Conservation (phyloP, 2,797 vertebrate genomes). For the Gouania willdenowi region DNA sequence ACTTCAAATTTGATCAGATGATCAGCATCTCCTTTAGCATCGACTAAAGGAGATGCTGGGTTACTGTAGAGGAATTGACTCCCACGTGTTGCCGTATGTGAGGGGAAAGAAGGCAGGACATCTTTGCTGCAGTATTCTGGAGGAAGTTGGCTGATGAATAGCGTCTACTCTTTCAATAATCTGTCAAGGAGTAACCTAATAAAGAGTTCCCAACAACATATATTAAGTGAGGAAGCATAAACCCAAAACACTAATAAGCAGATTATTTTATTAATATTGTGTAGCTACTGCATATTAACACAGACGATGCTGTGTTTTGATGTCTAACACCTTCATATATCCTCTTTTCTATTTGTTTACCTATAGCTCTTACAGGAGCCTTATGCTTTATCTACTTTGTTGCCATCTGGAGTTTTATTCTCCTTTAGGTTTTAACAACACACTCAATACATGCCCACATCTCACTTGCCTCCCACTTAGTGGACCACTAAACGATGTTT, state of each 20-base stretch:
- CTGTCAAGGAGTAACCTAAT: constrained; percentile 3
- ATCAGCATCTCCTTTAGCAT: no score
- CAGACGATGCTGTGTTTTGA: neutral
- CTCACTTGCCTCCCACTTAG: constrained; percentile 1
- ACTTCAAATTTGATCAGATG: constrained; percentile 14
- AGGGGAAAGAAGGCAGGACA: neutral
- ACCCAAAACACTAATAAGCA: no score
- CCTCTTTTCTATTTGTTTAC: neutral
- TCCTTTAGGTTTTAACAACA: neutral
- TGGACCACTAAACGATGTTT: neutral
- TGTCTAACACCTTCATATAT: neutral
- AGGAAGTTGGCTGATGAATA: constrained; percentile 2
- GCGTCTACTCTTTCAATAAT: neutral
- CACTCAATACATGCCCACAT: neutral
- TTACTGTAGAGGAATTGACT: neutral
- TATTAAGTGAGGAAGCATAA: constrained; percentile 4
- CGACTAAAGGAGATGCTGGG: constrained; percentile 2
- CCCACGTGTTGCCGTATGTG: neutral
- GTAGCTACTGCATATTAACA: neutral
- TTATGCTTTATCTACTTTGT: neutral
- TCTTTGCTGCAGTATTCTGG: constrained; percentile 5
- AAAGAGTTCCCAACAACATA: neutral
- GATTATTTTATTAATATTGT: no score
- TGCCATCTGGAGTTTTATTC: neutral
- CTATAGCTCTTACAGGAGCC: neutral